phyloP scores from a whole-genome alignment of 2,113 vertebrate genomes.

The Hippocampus barbouri region DNA sequence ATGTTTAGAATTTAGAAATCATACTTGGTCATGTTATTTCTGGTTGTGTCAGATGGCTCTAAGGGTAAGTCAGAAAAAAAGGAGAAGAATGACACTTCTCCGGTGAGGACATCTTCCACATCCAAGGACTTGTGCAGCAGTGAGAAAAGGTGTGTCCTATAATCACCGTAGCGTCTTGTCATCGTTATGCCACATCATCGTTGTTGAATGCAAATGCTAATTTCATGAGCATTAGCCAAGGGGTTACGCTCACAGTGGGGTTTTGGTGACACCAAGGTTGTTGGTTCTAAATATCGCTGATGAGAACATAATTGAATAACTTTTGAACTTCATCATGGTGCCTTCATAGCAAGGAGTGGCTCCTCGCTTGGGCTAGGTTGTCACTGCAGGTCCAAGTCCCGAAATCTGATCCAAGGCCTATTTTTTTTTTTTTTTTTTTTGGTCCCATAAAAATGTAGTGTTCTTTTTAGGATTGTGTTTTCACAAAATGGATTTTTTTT shows the following conservation, averaged over 20 bases:
- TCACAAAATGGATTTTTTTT: too few species aligned
- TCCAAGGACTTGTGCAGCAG: slow-evolving; percentile 76
- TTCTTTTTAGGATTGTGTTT: too few species aligned
- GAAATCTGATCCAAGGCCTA: too few species aligned
- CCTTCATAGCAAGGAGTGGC: too few species aligned
- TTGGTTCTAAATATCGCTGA: not conserved
- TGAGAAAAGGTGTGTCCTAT: slow-evolving; percentile 77
- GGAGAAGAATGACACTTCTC: slow-evolving; percentile 74
- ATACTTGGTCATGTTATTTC: not conserved
- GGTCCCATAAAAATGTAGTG: too few species aligned
- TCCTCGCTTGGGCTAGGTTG: too few species aligned
- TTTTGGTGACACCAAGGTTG: not conserved
- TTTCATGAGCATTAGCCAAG: not conserved
- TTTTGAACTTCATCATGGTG: too few species aligned
- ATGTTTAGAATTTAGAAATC: not conserved
- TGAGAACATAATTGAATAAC: not conserved
- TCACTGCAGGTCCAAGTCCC: too few species aligned
- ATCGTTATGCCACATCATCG: not conserved
- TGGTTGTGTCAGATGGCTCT: slow-evolving; percentile 56
- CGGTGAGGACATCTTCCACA: slow-evolving; percentile 72
- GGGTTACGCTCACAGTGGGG: not conserved
- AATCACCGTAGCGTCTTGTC: not conserved
- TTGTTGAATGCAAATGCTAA: not conserved
- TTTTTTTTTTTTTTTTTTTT: too few species aligned
- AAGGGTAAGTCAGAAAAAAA: slow-evolving; percentile 79